Evolutionary conservation across 2,113 vertebrate species (phyloP).

Genomic region (Prietella phreatophila): DNA sequence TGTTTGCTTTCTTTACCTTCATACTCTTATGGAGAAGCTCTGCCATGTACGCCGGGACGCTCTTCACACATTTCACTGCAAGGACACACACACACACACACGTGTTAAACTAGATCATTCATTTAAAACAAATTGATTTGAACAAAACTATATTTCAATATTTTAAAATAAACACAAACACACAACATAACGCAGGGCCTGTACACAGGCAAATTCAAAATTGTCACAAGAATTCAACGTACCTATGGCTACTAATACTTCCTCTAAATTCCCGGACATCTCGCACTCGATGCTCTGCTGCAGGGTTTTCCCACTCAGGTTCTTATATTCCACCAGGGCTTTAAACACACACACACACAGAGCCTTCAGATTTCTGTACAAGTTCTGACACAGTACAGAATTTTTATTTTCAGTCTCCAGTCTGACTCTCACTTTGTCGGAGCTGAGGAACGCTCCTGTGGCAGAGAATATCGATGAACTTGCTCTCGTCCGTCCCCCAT

Average conservation of each 20-base stretch:
- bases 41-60: conserved; percentile 69
- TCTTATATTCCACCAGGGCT: conserved; percentile 84
- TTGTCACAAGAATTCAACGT: conserved; percentile 29
- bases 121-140: no score
- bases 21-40: conserved; percentile 71
- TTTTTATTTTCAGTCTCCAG: not conserved
- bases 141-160: not conserved
- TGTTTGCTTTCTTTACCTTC: conserved; percentile 65
- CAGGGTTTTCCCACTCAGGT: conserved; percentile 80
- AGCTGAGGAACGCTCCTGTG: conserved; percentile 79
- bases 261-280: conserved; percentile 79
- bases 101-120: not conserved
- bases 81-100: not conserved
- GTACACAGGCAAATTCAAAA: not conserved
- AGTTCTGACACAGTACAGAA: not conserved
- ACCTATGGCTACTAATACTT: conserved; percentile 82
- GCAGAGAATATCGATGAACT: conserved; percentile 80
- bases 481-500: conserved; percentile 81
- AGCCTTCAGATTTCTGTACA: not conserved
- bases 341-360: conserved; percentile 12
- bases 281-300: conserved; percentile 84
- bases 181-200: not conserved
- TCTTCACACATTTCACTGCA: conserved; percentile 75
- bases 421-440: conserved; percentile 68
- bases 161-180: not conserved